A percentile compares a stretch with the other conserved stretches of the same genome.
Evolutionary conservation across 2,888 invertebrate species (phyloP).

Genomic region (Trachelus tabidus): DNA sequence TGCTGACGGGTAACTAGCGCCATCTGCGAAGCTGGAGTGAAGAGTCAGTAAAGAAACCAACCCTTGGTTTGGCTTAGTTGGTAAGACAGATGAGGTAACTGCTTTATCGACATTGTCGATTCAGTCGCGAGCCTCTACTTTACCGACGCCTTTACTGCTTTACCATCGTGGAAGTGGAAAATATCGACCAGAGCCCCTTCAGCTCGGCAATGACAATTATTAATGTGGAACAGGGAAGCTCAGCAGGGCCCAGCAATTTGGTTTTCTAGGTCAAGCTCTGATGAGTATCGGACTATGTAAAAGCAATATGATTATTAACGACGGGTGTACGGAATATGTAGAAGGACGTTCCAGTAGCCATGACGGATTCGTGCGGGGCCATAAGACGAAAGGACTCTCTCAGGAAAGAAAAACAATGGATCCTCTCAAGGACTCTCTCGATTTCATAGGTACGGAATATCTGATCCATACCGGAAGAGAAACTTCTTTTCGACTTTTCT

Average conservation of each 20-base stretch:
- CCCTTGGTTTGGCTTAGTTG: background rate
- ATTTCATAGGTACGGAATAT: background rate
- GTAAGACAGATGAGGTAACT: fast-evolving
- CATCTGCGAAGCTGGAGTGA: background rate
- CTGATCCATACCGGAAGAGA: background rate
- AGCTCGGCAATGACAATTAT: background rate
- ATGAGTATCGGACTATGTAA: background rate
- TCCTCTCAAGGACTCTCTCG: background rate
- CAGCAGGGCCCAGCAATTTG: background rate
- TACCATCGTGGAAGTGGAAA: background rate
- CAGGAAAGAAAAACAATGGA: background rate
- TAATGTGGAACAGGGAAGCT: background rate
- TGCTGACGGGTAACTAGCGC: background rate
- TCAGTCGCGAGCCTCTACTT: background rate
- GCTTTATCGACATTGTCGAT: background rate
- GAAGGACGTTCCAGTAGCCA: background rate
- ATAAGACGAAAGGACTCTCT: background rate
- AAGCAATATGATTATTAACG: background rate
- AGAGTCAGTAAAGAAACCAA: background rate
- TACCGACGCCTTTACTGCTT: background rate
- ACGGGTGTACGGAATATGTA: background rate
- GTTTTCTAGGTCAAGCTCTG: background rate
- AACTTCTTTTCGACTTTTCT: background rate
- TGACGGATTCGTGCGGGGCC: background rate
- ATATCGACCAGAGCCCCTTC: background rate